These are phyloP conservation scores for Sarotherodon lohbergeri DNA, from an alignment of 2,113 vertebrate genomes.

Conservation along the genomic window DNA sequence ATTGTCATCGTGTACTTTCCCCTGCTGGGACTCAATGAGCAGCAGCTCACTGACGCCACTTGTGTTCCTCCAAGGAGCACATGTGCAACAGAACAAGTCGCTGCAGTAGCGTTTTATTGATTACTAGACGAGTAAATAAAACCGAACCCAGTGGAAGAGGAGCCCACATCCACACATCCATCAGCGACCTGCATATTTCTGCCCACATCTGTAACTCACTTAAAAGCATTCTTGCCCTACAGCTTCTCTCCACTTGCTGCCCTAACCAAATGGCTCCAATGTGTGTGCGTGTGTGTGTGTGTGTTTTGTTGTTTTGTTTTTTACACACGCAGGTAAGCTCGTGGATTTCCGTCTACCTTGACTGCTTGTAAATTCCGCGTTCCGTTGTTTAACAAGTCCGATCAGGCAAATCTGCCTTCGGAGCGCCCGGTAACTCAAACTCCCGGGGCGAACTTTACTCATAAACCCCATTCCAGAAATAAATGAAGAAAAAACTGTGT, in stretches of 20 bases:
- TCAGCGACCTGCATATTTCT: neutral
- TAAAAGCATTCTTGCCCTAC: neutral
- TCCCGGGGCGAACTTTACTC: neutral
- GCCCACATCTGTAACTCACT: conserved; percentile 38
- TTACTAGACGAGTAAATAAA: neutral
- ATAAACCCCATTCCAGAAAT: neutral
- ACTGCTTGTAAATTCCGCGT: neutral
- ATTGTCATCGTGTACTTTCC: neutral
- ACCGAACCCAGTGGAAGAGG: neutral
- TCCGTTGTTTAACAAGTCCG: neutral
- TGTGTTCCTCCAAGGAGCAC: neutral
- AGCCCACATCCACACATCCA: neutral
- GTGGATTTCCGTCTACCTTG: neutral
- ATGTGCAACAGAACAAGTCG: neutral
- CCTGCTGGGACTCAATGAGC: neutral
- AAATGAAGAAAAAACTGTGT: neutral
- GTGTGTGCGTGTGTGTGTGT: neutral
- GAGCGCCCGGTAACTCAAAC: neutral
- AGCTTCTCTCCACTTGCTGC: neutral
- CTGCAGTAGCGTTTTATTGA: neutral
- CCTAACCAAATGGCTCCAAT: neutral
- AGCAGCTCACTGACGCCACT: neutral
- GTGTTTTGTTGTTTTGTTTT: neutral
- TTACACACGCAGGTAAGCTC: neutral
- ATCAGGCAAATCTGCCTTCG: neutral